phyloP scores from a whole-genome alignment of 2,888 invertebrate species.

The Eupithecia exiguata region DNA sequence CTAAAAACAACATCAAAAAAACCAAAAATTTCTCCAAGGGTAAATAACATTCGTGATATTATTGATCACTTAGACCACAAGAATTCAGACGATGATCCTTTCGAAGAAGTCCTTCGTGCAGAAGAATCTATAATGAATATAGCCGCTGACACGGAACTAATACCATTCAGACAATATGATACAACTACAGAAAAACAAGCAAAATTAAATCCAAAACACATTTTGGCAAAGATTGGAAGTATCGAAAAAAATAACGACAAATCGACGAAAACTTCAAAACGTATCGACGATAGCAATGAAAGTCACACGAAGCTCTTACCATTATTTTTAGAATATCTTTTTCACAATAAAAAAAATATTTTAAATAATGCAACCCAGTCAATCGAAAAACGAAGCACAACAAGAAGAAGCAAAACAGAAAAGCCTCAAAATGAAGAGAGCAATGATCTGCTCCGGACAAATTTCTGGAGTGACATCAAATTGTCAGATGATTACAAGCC shows the following conservation, averaged over 20 bases:
- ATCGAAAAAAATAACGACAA: neutral
- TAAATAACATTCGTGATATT: slow-evolving; percentile 75
- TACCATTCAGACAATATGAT: slow-evolving; percentile 19
- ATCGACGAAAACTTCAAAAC: slow-evolving; percentile 13
- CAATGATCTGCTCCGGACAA: slow-evolving; percentile 28
- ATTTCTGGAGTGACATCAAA: slow-evolving; percentile 28
- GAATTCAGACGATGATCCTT: slow-evolving; percentile 43
- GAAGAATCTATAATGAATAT: slow-evolving; percentile 55
- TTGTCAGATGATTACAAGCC: slow-evolving; percentile 45
- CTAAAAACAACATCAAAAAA: slow-evolving; percentile 31
- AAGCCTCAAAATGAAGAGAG: slow-evolving; percentile 24
- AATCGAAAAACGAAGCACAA: slow-evolving; percentile 43
- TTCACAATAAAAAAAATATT: slow-evolving; percentile 50
- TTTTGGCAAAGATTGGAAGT: neutral
- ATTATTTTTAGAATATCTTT: slow-evolving; percentile 64
- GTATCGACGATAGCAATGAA: slow-evolving; percentile 8
- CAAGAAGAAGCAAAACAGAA: slow-evolving; percentile 22
- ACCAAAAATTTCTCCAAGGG: slow-evolving; percentile 50
- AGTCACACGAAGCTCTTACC: slow-evolving; percentile 53
- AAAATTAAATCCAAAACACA: slow-evolving; percentile 5
- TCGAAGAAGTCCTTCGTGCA: slow-evolving; percentile 57
- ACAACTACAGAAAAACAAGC: neutral
- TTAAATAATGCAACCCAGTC: slow-evolving; percentile 33
- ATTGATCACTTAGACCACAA: slow-evolving; percentile 66
- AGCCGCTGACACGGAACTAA: slow-evolving; percentile 6